Evolutionary conservation across 2,888 invertebrate genomes (phyloP).

Genomic region (Pediacus dermestoides): DNA sequence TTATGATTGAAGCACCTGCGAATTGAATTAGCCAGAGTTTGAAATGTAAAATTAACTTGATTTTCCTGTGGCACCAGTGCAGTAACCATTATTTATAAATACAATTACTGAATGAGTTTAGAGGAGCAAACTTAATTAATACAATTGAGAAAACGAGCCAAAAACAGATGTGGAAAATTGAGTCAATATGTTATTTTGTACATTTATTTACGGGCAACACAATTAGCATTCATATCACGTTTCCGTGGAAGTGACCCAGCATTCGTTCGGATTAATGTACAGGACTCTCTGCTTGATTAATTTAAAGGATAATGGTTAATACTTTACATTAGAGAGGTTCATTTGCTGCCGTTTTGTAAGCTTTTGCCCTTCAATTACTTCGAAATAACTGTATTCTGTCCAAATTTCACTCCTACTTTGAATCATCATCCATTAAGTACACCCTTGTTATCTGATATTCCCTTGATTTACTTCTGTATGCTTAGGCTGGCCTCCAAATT

Average conservation of each 20-base stretch:
- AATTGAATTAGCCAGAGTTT: too few relatives aligned
- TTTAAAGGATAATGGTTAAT: slow-evolving; percentile 18
- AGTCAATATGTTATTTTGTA: slow-evolving; percentile 22
- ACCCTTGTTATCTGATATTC: slow-evolving; percentile 10
- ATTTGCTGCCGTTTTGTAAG: slow-evolving; percentile 8
- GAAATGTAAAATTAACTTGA: too few relatives aligned
- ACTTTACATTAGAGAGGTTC: slow-evolving; percentile 15
- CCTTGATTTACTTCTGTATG: too few relatives aligned
- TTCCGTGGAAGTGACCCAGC: slow-evolving; percentile 16
- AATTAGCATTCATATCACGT: slow-evolving; percentile 16
- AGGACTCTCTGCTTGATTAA: slow-evolving; percentile 17
- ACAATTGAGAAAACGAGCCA: slow-evolving; percentile 15
- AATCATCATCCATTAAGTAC: slow-evolving; percentile 8
- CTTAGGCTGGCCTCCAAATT: slow-evolving; percentile 1
- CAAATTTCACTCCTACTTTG: slow-evolving; percentile 10
- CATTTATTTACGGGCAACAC: slow-evolving; percentile 19
- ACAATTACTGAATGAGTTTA: slow-evolving; percentile 20
- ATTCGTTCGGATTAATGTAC: slow-evolving; percentile 15
- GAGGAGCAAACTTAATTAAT: slow-evolving; percentile 23
- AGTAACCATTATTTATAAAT: too few relatives aligned
- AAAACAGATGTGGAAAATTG: slow-evolving; percentile 26
- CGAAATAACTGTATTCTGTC: slow-evolving; percentile 5
- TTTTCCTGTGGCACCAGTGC: too few relatives aligned
- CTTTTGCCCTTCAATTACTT: slow-evolving; percentile 6
- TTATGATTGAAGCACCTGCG: too few relatives aligned